These are phyloP conservation scores for Aphelocoma californica DNA, from an alignment of 2,797 vertebrate species.

Conservation along the genomic window DNA sequence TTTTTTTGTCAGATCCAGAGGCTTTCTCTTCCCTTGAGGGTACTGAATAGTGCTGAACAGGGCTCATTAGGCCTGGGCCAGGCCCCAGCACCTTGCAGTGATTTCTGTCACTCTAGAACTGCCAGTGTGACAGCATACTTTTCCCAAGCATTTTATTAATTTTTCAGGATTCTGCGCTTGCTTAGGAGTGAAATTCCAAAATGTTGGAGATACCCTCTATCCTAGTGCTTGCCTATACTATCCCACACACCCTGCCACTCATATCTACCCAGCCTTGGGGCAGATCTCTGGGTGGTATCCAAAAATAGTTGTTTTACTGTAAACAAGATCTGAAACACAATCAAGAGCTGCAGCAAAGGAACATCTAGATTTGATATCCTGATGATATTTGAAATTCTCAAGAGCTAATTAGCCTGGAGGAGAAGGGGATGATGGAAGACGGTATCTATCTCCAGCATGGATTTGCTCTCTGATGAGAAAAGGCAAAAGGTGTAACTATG, in stretches of 20 bases:
- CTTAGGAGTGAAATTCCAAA: background rate
- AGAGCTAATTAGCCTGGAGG: background rate
- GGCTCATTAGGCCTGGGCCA: background rate
- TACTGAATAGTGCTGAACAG: background rate
- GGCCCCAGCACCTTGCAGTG: background rate
- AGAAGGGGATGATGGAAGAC: background rate
- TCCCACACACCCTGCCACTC: background rate
- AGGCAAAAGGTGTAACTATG: background rate
- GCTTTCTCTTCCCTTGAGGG: background rate
- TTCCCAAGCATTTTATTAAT: background rate
- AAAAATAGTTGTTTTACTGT: background rate
- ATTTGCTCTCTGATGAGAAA: background rate
- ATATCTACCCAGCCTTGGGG: background rate
- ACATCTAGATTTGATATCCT: background rate
- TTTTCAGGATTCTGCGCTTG: background rate
- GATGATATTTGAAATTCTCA: background rate
- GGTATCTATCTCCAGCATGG: fast-evolving
- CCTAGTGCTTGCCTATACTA: background rate
- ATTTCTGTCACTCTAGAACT: background rate
- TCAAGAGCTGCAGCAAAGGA: background rate
- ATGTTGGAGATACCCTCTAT: fast-evolving
- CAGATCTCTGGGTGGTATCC: background rate
- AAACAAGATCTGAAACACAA: background rate
- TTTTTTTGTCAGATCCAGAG: background rate
- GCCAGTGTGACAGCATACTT: background rate